These are phyloP conservation scores for Regulus satrapa DNA, from an alignment of 2,113 vertebrate species.

Conservation along the genomic window DNA sequence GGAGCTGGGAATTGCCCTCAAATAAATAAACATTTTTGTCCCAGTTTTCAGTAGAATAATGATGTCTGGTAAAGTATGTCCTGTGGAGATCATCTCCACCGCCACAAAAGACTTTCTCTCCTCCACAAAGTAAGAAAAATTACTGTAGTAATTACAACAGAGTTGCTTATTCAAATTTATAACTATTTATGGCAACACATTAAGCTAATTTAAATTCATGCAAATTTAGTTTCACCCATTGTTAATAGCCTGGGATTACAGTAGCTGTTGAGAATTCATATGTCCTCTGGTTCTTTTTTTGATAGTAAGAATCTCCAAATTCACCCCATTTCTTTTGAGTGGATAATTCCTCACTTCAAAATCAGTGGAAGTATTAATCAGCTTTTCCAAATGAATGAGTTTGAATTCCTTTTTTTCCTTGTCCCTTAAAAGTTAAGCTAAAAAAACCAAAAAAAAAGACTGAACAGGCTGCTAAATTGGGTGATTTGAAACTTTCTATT, in stretches of 20 bases:
- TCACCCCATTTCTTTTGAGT: background rate
- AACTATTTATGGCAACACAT: slow-evolving; percentile 4
- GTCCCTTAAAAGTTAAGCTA: background rate
- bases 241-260: background rate
- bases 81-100: background rate
- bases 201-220: slow-evolving; percentile 6
- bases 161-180: slow-evolving; percentile 15
- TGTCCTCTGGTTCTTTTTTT: background rate
- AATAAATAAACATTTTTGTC: background rate
- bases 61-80: background rate
- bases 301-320: background rate
- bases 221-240: background rate
- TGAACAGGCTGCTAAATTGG: background rate
- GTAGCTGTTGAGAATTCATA: background rate
- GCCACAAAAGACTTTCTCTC: background rate
- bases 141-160: background rate
- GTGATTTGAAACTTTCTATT: background rate
- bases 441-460: too few species aligned
- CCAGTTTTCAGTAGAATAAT: background rate
- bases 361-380: slow-evolving; percentile 22
- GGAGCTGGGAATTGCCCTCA: background rate
- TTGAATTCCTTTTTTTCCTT: background rate
- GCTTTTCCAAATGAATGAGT: background rate
- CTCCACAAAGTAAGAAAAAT: background rate
- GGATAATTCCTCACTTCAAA: slow-evolving; percentile 8